These are phyloP conservation scores for Macquaria ambigua DNA, from an alignment of 2,113 vertebrate genomes.

Conservation along the genomic window DNA sequence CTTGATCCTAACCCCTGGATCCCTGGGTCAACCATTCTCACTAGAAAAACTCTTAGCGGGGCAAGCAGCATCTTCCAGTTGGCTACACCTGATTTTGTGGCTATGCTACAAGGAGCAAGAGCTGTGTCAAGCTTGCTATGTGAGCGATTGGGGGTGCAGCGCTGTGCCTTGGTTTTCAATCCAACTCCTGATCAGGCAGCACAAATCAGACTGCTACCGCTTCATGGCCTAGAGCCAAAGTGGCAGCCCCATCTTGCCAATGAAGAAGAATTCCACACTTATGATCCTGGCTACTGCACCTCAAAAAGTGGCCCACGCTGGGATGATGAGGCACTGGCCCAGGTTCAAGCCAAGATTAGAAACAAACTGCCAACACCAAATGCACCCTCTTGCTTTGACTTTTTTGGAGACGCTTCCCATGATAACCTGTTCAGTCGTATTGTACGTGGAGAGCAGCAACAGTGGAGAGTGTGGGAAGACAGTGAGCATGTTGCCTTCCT, in stretches of 20 bases:
- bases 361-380: conserved; percentile 78
- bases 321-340: conserved; percentile 70
- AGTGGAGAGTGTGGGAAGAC: conserved; percentile 88
- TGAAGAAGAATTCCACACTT: conserved; percentile 79
- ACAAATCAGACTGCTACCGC: conserved; percentile 81
- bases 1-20: conserved; percentile 83
- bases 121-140: conserved; percentile 79
- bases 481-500: conserved; percentile 83
- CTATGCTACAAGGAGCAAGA: conserved; percentile 77
- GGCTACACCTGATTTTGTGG: conserved; percentile 71
- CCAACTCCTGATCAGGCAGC: conserved; percentile 71
- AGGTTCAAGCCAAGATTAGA: conserved; percentile 78
- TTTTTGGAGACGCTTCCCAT: conserved; percentile 73
- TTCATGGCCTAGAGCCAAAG: conserved; percentile 79
- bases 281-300: conserved; percentile 83
- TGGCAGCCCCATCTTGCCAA: conserved; percentile 77
- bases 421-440: conserved; percentile 81
- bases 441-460: conserved; percentile 82
- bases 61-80: conserved; percentile 82
- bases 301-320: conserved; percentile 83
- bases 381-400: conserved; percentile 79
- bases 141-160: conserved; percentile 77
- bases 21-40: conserved; percentile 82
- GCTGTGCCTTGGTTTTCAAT: conserved; percentile 82
- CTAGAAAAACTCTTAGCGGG: conserved; percentile 75